Base-by-base conservation (phyloP, 2,113 vertebrate genomes). In the Ctenomys sociabilis region DNA sequence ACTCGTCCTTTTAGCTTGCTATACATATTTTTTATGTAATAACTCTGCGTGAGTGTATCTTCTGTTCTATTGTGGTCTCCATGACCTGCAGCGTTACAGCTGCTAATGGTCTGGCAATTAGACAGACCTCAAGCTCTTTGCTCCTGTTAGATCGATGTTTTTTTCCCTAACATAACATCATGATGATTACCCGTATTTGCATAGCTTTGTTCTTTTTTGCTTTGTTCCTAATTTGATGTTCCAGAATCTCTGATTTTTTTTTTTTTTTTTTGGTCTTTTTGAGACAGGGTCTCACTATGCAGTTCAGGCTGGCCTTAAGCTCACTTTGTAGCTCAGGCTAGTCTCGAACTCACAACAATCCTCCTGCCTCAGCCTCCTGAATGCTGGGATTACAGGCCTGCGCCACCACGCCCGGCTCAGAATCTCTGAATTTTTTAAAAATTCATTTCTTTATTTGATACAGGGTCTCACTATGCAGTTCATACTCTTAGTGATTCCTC, bases 171-270 rank as follows among this genome's bases (percentile, higher is more conserved):
- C 40, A 16, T 72, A 45, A 81, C 63, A 59, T 59, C 13, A 3
- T 52, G 19, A 21, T 45, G 37, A 49, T n/a, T 49, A 14, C 61
- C 66, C 45, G 12, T 61, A 59, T 57, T 91, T 81, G 35, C 32
- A 54, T 54, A 37, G 30, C 59, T 91, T 82, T 72, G 12, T 88
- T 96, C 54, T 28, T 59, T 32, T 81, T 77, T 32, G 21, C 28
- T 68, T 88, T 89, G 66, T 80, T 93, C 81, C 73, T 92, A 72
- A 70, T 13, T 59, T 83, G 8, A 90, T 59, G 89, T 83, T 83
- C 16, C 52, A 52, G 52, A n/a, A n/a, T n/a, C n/a, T n/a, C n/a
- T n/a, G n/a, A n/a, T n/a, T n/a, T n/a, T n/a, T n/a, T 49, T 49
- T 49, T 10, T 11, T 10, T 49, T 49, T 49, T 10, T 49, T 49